These are phyloP conservation scores for Macrocentrus cingulum DNA, from an alignment of 1,140 invertebrate genomes.

Conservation along the genomic window DNA sequence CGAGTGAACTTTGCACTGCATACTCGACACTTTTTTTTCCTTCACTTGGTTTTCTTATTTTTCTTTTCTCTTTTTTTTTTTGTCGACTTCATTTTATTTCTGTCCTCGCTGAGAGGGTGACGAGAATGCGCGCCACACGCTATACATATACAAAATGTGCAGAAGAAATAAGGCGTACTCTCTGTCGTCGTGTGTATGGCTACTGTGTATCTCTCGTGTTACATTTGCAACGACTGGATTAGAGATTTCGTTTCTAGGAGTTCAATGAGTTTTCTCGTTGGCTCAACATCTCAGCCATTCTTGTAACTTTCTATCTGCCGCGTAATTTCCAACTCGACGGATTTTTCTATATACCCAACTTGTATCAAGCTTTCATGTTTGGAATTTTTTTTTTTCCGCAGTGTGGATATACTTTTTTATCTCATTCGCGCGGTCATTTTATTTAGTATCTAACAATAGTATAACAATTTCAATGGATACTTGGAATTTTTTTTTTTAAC, in stretches of 20 bases:
- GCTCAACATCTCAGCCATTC: not conserved
- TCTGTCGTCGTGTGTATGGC: not conserved
- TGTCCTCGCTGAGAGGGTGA: not conserved
- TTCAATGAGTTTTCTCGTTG: constrained; percentile 20
- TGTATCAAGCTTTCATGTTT: not conserved
- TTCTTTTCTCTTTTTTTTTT: not conserved
- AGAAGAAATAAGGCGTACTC: constrained; percentile 10
- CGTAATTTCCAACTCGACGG: constrained; percentile 3
- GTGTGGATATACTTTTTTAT: too few species aligned
- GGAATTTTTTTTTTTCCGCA: not conserved
- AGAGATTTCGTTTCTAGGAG: constrained; percentile 19
- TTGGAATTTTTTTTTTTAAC: too few species aligned
- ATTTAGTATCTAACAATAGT: too few species aligned
- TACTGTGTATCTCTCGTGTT: constrained; percentile 5
- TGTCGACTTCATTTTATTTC: too few species aligned
- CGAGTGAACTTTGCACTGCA: constrained; percentile 9
- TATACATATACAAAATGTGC: not conserved
- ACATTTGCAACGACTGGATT: constrained; percentile 17
- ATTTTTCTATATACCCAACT: not conserved
- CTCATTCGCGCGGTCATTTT: too few species aligned
- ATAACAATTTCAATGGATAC: too few species aligned
- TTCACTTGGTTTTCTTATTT: constrained; percentile 3
- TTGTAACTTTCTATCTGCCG: constrained; percentile 12
- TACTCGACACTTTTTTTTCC: constrained; percentile 7
- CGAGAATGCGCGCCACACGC: constrained; percentile 10